A percentile compares a stretch with the other conserved stretches of the same genome.
These are phyloP conservation scores for Melanchra persicariae DNA, from an alignment of 2,888 invertebrate genomes.

Conservation along the genomic window DNA sequence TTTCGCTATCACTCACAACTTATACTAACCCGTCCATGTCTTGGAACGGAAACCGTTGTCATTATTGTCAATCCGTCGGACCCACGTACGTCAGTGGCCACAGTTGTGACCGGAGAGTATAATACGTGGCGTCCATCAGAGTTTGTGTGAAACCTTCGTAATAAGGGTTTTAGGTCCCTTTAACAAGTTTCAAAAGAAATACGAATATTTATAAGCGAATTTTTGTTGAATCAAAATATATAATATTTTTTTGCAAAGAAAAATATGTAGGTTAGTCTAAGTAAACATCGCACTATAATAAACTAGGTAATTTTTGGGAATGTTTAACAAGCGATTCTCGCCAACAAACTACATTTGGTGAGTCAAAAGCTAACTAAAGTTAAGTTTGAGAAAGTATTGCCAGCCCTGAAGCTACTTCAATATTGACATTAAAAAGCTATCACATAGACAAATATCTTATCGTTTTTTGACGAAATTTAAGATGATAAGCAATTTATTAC, in stretches of 20 bases:
- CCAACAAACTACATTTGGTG: too few relatives aligned
- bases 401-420: too few relatives aligned
- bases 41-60: conserved; percentile 61
- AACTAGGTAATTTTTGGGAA: too few relatives aligned
- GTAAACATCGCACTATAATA: too few relatives aligned
- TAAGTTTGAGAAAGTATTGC: too few relatives aligned
- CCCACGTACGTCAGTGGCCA: conserved; percentile 62
- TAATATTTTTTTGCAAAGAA: not conserved
- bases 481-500: too few relatives aligned
- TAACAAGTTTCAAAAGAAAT: conserved; percentile 17
- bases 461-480: too few relatives aligned
- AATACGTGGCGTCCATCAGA: conserved; percentile 28
- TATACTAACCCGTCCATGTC: conserved; percentile 27
- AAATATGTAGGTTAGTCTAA: not conserved
- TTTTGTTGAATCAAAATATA: not conserved
- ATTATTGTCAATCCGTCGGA: conserved; percentile 69
- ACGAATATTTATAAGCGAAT: not conserved
- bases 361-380: too few relatives aligned
- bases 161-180: conserved; percentile 41
- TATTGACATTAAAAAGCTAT: too few relatives aligned
- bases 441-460: too few relatives aligned
- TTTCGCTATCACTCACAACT: not conserved
- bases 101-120: conserved; percentile 37
- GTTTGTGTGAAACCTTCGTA: conserved; percentile 5
- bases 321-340: too few relatives aligned